Percentiles rank a stretch among this genome's conserved stretches.
These are phyloP conservation scores for Peromyscus attwateri DNA, from an alignment of 2,797 vertebrate genomes.

Conservation along the genomic window DNA sequence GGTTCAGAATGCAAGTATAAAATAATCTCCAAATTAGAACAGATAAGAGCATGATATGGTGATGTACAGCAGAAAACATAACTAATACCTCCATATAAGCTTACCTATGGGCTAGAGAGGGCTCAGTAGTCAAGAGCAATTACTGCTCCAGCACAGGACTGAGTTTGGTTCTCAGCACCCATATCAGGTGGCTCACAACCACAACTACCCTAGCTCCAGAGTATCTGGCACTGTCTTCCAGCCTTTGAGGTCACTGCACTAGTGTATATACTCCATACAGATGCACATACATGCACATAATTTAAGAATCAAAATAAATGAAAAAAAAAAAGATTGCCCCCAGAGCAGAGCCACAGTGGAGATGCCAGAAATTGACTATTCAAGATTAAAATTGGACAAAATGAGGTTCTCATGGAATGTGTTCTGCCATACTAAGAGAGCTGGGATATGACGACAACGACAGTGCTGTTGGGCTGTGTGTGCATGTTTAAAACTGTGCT, in stretches of 20 bases:
- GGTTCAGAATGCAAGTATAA: slow-evolving; percentile 14
- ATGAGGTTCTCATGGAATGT: neutral
- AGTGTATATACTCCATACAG: neutral
- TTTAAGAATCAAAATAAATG: slow-evolving; percentile 10
- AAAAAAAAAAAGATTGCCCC: neutral
- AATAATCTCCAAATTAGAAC: neutral
- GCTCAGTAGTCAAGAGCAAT: neutral
- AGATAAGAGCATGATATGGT: neutral
- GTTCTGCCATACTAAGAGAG: neutral
- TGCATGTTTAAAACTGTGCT: neutral
- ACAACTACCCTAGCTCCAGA: neutral
- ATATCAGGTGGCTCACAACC: neutral
- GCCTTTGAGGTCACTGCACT: neutral
- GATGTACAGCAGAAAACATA: neutral
- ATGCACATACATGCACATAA: neutral
- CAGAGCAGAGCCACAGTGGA: neutral
- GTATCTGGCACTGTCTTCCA: neutral
- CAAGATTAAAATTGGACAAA: neutral
- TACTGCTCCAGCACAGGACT: neutral
- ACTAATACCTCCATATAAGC: neutral
- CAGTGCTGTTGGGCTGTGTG: neutral
- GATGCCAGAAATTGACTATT: neutral
- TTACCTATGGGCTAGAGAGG: neutral
- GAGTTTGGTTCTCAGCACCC: neutral
- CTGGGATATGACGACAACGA: neutral